Conservation (phyloP, 2,797 vertebrate genomes). For the Microtus californicus region DNA sequence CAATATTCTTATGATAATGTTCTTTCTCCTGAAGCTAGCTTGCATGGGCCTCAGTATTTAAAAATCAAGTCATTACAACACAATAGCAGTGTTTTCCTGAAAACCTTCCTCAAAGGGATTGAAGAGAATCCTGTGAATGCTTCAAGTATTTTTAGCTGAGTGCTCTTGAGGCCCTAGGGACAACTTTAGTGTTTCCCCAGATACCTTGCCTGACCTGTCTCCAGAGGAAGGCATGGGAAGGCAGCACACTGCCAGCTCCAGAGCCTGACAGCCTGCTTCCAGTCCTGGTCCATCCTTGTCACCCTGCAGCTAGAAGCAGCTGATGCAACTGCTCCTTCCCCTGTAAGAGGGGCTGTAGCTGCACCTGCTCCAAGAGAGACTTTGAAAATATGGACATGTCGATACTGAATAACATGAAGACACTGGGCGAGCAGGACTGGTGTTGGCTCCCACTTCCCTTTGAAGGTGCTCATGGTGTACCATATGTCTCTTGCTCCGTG, state of each 20-base stretch:
- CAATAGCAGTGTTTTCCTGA: neutral
- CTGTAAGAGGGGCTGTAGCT: neutral
- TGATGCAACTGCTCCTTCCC: neutral
- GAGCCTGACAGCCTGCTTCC: neutral
- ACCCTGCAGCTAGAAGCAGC: neutral
- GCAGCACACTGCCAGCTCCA: neutral
- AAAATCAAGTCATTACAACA: constrained; percentile 41
- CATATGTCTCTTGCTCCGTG: neutral
- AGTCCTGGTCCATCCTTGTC: neutral
- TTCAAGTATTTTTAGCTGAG: constrained; percentile 63
- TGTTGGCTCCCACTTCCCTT: neutral
- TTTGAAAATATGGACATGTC: neutral
- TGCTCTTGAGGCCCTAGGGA: constrained; percentile 9
- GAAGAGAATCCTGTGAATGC: constrained; percentile 38
- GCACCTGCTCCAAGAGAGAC: neutral
- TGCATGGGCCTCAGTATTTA: constrained; percentile 26
- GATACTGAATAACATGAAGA: neutral
- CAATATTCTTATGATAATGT: neutral
- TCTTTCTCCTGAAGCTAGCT: neutral
- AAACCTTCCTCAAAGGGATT: constrained; percentile 19
- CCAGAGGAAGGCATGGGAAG: neutral
- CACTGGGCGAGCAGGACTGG: neutral
- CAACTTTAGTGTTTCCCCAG: constrained; percentile 2
- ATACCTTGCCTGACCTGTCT: neutral
- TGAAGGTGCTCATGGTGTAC: neutral